A percentile compares a stretch with the other conserved stretches of the same genome.
phyloP scores from a whole-genome alignment of 2,888 invertebrate species.

The Cerastis rubricosa region DNA sequence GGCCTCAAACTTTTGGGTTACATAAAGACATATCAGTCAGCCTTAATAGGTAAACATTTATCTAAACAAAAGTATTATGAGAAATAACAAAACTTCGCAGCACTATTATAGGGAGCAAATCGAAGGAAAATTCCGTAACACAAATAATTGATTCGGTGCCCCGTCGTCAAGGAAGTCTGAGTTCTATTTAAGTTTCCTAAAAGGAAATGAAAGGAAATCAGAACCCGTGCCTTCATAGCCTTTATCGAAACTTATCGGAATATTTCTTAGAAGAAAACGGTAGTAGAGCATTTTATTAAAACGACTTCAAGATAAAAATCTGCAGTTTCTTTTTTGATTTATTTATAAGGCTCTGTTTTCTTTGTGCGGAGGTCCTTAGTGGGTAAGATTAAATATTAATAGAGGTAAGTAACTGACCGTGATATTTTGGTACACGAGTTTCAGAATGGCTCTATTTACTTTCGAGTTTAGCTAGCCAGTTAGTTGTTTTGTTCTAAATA shows the following conservation, averaged over 20 bases:
- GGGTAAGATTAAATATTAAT: slow-evolving; percentile 42
- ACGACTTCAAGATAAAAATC: slow-evolving; percentile 78
- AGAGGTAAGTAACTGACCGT: slow-evolving; percentile 23
- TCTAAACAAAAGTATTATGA: slow-evolving; percentile 71
- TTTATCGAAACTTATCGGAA: slow-evolving; percentile 89
- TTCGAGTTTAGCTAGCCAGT: neutral
- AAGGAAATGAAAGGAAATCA: slow-evolving; percentile 91
- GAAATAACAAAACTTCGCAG: slow-evolving; percentile 78
- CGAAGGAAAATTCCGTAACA: slow-evolving; percentile 85
- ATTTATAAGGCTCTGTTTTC: slow-evolving; percentile 49
- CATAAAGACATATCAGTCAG: slow-evolving; percentile 58
- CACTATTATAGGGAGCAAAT: slow-evolving; percentile 81
- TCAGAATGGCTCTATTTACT: neutral
- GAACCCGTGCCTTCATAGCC: slow-evolving; percentile 84
- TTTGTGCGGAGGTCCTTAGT: slow-evolving; percentile 28
- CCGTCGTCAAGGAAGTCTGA: slow-evolving; percentile 88
- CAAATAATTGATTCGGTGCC: slow-evolving; percentile 90
- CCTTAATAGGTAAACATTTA: slow-evolving; percentile 63
- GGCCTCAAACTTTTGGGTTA: slow-evolving; percentile 54
- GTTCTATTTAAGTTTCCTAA: slow-evolving; percentile 91
- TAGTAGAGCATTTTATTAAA: slow-evolving; percentile 81
- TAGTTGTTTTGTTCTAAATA: neutral
- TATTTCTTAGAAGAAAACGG: slow-evolving; percentile 81
- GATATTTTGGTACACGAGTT: slow-evolving; percentile 31
- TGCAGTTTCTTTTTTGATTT: slow-evolving; percentile 70